Percentiles rank a stretch among this genome's conserved stretches.
phyloP scores from a whole-genome alignment of 2,797 vertebrate genomes.

The Phylloscopus collybita region DNA sequence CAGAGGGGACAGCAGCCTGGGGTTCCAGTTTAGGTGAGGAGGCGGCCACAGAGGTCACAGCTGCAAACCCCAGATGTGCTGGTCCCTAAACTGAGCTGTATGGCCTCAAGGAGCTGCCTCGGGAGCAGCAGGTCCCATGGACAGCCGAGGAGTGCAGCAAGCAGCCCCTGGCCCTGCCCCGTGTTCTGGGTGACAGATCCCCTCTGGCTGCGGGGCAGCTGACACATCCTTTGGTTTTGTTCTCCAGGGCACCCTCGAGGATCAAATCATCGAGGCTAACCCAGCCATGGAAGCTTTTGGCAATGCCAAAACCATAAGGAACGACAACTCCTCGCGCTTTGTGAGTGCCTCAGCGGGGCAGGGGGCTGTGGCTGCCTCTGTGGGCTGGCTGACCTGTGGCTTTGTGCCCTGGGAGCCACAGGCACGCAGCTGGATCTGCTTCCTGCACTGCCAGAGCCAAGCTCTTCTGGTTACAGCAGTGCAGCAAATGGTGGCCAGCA shows the following conservation, averaged over 20 bases:
- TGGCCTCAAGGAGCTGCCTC: background rate
- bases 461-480: background rate
- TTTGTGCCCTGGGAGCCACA: background rate
- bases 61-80: background rate
- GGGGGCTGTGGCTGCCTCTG: background rate
- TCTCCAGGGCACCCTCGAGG: slow-evolving; percentile 90
- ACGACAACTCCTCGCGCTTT: slow-evolving; percentile 95
- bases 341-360: slow-evolving; percentile 78
- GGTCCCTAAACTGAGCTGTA: background rate
- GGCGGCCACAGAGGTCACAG: background rate
- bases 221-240: background rate
- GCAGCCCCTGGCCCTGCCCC: background rate
- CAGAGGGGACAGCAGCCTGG: background rate
- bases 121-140: background rate
- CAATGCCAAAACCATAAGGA: slow-evolving; percentile 93
- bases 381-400: background rate
- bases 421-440: fast-evolving
- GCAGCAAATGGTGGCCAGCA: background rate
- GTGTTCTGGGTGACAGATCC: background rate
- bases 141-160: background rate
- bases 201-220: background rate
- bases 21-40: background rate
- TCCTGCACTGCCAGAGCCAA: background rate
- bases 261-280: slow-evolving; percentile 96
- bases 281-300: slow-evolving; percentile 96